Base-by-base conservation (phyloP, 2,888 invertebrate species). In the Rambutsinella grinnellia region DNA sequence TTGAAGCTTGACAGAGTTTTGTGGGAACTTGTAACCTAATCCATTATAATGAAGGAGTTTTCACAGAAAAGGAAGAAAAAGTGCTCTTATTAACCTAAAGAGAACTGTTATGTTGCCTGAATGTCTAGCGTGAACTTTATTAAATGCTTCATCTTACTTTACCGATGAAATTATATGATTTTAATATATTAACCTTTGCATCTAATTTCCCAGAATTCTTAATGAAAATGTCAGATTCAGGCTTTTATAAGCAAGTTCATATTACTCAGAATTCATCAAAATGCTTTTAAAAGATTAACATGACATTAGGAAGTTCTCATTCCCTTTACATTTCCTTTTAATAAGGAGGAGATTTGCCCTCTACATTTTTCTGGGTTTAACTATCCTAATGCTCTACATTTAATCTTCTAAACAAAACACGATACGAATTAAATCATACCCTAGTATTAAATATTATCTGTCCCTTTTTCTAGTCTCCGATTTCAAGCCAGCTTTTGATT, bases 11-110 rank as follows among this genome's bases (percentile, higher is more conserved):
- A 62, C 61, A 62, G 57, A 49, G 26, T 62, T 36, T 36, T 47
- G 47, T n/a, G n/a, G n/a, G n/a, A n/a, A n/a, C n/a, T 51, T 60
- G 69, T 69, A 69, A 69, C 69, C 47, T 56, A 69, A 69, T 69
- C 69, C 69, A 46, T 54, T 51, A 61, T 28, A 69, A 60, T 60
- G 60, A 44, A 56, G 49, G 24, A 53, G 21, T 21, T 53, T 53
- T 57, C 15, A 13, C n/a, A n/a, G n/a, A n/a, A 36, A 13, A 13
- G 19, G 21, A 53, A 19, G 47, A 47, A 47, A 10, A 19, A 19
- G 23, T 56, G n/a, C n/a, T 24, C 56, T 23, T 56, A 36, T 5
- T 13, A 36, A 13, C 36, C 36, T n/a, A 36, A 5, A 36, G 36
- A 36, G 36, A 13, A 56, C 19, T 61, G 69, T 69, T 69, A 60